Evolutionary conservation across 2,888 invertebrate genomes (phyloP).

Genomic region (Lissonota sp.): DNA sequence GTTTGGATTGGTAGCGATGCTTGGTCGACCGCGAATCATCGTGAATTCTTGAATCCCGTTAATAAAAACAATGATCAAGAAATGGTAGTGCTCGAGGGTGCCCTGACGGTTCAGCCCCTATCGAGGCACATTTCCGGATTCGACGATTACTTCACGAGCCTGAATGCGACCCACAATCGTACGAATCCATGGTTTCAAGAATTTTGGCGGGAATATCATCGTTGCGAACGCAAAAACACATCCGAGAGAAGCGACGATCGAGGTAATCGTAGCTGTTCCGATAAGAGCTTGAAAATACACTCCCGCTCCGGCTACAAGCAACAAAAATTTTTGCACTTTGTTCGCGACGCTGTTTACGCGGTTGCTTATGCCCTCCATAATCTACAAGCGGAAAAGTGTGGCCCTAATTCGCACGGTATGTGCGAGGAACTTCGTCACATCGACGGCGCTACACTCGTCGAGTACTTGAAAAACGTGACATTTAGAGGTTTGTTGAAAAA

Average conservation of each 20-base stretch:
- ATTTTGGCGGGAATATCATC: conserved; percentile 84
- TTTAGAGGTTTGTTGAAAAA: conserved; percentile 83
- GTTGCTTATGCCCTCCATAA: conserved; percentile 85
- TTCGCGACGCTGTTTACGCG: conserved; percentile 85
- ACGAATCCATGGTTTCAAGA: conserved; percentile 85
- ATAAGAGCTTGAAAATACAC: conserved; percentile 68
- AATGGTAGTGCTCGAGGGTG: conserved; percentile 83
- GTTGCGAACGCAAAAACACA: conserved; percentile 63
- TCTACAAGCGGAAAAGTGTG: conserved; percentile 83
- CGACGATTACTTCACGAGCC: conserved; percentile 84
- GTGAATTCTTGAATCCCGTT: conserved; percentile 69
- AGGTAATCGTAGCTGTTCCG: conserved; percentile 56
- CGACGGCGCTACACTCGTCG: conserved; percentile 81
- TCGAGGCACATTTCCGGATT: conserved; percentile 84
- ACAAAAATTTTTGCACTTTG: conserved; percentile 84
- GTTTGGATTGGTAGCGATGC: conserved; percentile 86
- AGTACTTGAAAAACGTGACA: conserved; percentile 83
- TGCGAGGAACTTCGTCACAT: conserved; percentile 83
- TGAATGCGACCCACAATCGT: conserved; percentile 76
- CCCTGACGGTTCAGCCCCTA: conserved; percentile 85
- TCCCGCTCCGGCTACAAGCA: conserved; percentile 78
- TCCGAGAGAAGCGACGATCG: not conserved
- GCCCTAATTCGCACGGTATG: conserved; percentile 77
- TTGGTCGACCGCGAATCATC: conserved; percentile 82
- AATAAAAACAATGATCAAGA: conserved; percentile 70